These are phyloP conservation scores for Aphidius ervi DNA, from an alignment of 1,140 invertebrate genomes.

Conservation along the genomic window DNA sequence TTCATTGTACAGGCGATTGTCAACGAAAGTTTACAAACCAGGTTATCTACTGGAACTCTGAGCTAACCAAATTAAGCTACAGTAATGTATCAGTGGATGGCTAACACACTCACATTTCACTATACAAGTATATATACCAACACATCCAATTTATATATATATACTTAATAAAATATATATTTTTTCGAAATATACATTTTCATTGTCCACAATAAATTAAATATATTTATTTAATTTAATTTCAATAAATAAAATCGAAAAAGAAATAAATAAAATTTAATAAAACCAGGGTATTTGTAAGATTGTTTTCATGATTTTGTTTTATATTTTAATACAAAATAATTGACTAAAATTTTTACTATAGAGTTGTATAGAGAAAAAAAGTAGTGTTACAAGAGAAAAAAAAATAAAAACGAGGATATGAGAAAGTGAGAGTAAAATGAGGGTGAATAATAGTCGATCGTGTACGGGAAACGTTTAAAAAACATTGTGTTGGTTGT, in stretches of 20 bases:
- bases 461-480: slow-evolving; percentile 23
- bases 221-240: too few species aligned
- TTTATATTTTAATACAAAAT: not conserved
- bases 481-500: slow-evolving; percentile 15
- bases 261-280: too few species aligned
- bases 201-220: not conserved
- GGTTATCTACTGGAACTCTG: slow-evolving; percentile 35
- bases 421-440: slow-evolving; percentile 1
- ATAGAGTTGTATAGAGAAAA: not conserved
- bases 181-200: too few species aligned
- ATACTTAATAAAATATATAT: not conserved
- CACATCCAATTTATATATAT: not conserved
- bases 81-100: slow-evolving; percentile 38
- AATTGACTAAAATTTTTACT: too few species aligned
- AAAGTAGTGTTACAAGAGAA: slow-evolving; percentile 13
- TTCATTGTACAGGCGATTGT: slow-evolving; percentile 11
- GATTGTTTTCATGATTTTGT: not conserved
- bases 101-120: too few species aligned
- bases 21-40: slow-evolving; percentile 37
- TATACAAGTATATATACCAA: not conserved
- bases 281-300: too few species aligned
- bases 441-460: slow-evolving; percentile 14
- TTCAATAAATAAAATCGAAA: too few species aligned
- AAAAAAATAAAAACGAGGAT: slow-evolving; percentile 9
- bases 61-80: slow-evolving; percentile 39